These are phyloP conservation scores for Ormyrus labotus DNA, from an alignment of 2,888 invertebrate genomes.

Conservation along the genomic window DNA sequence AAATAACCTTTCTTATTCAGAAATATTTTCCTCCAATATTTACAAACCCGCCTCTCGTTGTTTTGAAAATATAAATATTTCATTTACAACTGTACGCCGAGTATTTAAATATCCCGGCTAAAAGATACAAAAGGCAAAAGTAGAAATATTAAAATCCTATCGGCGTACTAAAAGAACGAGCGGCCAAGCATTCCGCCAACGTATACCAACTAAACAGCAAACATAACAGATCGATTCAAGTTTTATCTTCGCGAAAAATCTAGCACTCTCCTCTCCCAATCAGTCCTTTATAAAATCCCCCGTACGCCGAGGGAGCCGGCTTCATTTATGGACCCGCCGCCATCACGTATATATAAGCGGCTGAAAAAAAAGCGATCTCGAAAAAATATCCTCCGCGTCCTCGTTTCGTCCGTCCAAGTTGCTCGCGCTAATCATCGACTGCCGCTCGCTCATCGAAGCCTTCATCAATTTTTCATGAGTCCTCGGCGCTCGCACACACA, in stretches of 20 bases:
- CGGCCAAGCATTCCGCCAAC: conserved; percentile 10
- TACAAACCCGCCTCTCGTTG: not conserved
- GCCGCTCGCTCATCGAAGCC: conserved; percentile 41
- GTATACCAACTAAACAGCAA: conserved; percentile 13
- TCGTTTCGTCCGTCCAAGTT: conserved; percentile 22
- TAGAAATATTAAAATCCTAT: conserved; percentile 15
- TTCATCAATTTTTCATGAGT: conserved; percentile 60
- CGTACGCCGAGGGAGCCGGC: conserved; percentile 15
- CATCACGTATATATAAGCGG: conserved; percentile 24
- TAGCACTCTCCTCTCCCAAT: conserved; percentile 2
- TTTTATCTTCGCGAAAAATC: conserved; percentile 15
- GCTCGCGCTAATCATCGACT: conserved; percentile 51
- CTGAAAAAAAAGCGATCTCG: conserved; percentile 6
- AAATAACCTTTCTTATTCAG: not conserved
- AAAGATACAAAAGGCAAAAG: conserved; percentile 10
- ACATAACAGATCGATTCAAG: conserved; percentile 4
- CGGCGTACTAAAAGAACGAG: conserved; percentile 14
- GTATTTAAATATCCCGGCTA: not conserved
- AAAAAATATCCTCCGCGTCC: conserved; percentile 30
- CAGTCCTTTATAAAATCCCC: not conserved
- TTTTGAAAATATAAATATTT: too few relatives aligned
- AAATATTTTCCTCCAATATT: conserved; percentile 3
- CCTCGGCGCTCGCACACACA: not conserved
- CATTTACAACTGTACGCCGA: not conserved
- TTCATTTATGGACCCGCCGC: conserved; percentile 28